phyloP scores from a whole-genome alignment of 2,797 vertebrate genomes.

The Leuciscus waleckii region DNA sequence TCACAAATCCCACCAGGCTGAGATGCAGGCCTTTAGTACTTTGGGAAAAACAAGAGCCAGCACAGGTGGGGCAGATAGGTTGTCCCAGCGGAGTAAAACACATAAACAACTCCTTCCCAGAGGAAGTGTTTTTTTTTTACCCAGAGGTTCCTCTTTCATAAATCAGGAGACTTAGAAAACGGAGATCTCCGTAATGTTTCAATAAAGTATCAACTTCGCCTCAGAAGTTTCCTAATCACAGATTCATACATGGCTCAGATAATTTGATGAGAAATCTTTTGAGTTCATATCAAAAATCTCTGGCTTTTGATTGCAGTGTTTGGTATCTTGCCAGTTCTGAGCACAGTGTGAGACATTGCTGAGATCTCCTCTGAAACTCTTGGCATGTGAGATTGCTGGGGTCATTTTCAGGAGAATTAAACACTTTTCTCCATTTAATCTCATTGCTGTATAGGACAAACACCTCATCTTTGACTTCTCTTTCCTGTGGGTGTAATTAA shows the following conservation, averaged over 20 bases:
- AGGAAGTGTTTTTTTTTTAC: neutral
- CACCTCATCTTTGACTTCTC: neutral
- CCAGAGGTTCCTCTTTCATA: neutral
- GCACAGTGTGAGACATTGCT: neutral
- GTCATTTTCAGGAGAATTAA: neutral
- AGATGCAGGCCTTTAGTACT: constrained; percentile 20
- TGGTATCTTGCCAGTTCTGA: neutral
- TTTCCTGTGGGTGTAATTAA: neutral
- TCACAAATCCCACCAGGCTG: neutral
- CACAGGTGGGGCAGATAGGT: constrained; percentile 47
- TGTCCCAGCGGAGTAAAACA: constrained; percentile 33
- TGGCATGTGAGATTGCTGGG: neutral
- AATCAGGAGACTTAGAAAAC: neutral
- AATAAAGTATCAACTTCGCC: neutral
- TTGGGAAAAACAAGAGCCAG: constrained; percentile 37
- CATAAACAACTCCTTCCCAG: constrained; percentile 43
- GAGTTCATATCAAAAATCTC: neutral
- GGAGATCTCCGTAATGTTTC: neutral
- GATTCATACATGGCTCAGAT: neutral
- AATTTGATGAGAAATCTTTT: neutral
- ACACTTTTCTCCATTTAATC: neutral
- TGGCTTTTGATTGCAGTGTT: neutral
- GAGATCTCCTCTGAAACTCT: neutral
- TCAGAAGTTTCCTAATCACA: neutral
- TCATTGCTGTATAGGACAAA: neutral